Evolutionary conservation across 2,888 invertebrate species (phyloP).

Genomic region (Atethmia centrago): DNA sequence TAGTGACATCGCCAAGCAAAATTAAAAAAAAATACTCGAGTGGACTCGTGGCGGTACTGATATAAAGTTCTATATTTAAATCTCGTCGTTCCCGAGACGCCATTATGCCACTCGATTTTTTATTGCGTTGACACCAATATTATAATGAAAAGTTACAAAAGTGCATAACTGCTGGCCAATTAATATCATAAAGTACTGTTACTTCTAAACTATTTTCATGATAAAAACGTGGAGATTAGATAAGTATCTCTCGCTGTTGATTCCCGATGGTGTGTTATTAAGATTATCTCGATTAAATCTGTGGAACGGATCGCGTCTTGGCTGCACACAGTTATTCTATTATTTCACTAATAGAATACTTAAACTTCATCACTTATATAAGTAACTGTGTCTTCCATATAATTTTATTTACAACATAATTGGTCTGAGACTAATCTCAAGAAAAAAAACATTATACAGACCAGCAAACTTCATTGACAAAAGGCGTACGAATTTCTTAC

Average conservation of each 20-base stretch:
- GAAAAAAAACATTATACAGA: not conserved
- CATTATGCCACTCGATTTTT: conserved; percentile 76
- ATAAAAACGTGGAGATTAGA: conserved; percentile 66
- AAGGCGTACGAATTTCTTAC: conserved; percentile 23
- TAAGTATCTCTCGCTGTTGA: conserved; percentile 66
- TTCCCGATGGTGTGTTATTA: conserved; percentile 71
- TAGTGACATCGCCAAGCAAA: conserved; percentile 84
- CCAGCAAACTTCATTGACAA: conserved; percentile 16
- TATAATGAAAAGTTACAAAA: conserved; percentile 44
- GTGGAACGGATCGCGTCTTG: conserved; percentile 37
- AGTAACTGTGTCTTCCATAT: not conserved
- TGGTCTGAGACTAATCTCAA: not conserved
- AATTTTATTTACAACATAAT: not conserved
- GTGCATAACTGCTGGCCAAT: conserved; percentile 48
- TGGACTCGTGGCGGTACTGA: conserved; percentile 76
- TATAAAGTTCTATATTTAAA: conserved; percentile 89
- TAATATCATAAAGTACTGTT: conserved; percentile 47
- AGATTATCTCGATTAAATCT: conserved; percentile 70
- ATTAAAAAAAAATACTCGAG: conserved; percentile 77
- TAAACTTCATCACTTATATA: conserved; percentile 2
- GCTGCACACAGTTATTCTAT: conserved; percentile 49
- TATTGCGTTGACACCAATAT: conserved; percentile 67
- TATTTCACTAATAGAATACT: conserved; percentile 26
- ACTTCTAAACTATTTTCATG: conserved; percentile 49
- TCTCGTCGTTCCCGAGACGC: conserved; percentile 77